These are phyloP conservation scores for Sebastes schlegelii DNA, from an alignment of 2,113 vertebrate genomes.

Conservation along the genomic window DNA sequence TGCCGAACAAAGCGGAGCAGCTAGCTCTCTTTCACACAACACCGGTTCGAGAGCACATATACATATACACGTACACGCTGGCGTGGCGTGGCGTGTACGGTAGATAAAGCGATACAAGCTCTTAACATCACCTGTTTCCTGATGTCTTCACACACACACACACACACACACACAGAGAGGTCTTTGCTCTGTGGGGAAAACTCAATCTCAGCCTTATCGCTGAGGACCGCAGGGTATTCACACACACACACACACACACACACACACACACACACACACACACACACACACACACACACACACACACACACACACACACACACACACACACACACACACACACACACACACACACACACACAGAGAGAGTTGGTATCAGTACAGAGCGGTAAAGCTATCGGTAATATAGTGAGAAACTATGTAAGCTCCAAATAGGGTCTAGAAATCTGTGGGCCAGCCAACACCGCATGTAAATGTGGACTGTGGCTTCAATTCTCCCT, in stretches of 20 bases:
- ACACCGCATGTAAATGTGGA: background rate
- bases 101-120: slow-evolving; percentile 73
- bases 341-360: slow-evolving; percentile 14
- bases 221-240: slow-evolving; percentile 66
- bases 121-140: slow-evolving; percentile 68
- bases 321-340: slow-evolving; percentile 38
- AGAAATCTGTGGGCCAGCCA: slow-evolving; percentile 5
- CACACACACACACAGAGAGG: slow-evolving; percentile 41
- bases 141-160: slow-evolving; percentile 73
- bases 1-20: slow-evolving; percentile 66
- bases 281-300: slow-evolving; percentile 38
- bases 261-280: slow-evolving; percentile 13
- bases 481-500: background rate
- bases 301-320: slow-evolving; percentile 17
- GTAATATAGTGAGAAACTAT: slow-evolving; percentile 52
- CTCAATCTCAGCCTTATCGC: slow-evolving; percentile 77
- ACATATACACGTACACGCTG: slow-evolving; percentile 66
- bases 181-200: slow-evolving; percentile 70
- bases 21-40: slow-evolving; percentile 63
- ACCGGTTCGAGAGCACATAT: slow-evolving; percentile 68
- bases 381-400: slow-evolving; percentile 40
- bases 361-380: slow-evolving; percentile 44
- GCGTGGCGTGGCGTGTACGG: slow-evolving; percentile 9
- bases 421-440: slow-evolving; percentile 37
- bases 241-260: slow-evolving; percentile 13